Evolutionary conservation across 2,797 vertebrate species (phyloP).

Genomic region (Tolypeutes matacus): DNA sequence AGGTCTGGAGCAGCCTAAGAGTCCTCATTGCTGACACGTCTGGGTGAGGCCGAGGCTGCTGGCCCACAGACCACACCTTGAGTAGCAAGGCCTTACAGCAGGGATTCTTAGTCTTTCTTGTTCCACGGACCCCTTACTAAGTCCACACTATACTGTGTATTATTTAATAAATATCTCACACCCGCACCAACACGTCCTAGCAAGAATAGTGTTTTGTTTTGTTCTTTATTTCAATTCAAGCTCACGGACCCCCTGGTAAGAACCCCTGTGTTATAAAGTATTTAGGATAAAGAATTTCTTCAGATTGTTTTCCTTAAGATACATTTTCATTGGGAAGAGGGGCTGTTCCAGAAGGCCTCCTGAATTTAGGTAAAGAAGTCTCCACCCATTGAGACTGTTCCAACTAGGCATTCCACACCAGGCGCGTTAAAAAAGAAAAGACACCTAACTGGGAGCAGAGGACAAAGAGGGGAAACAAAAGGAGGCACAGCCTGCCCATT

Average conservation of each 20-base stretch:
- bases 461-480: not conserved
- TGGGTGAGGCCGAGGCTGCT: not conserved
- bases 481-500: not conserved
- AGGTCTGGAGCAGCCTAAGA: not conserved
- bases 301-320: not conserved
- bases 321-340: not conserved
- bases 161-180: too few species aligned
- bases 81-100: not conserved
- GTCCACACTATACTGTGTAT: too few species aligned
- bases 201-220: too few species aligned
- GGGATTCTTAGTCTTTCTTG: too few species aligned
- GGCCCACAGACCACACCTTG: not conserved
- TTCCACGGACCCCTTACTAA: too few species aligned
- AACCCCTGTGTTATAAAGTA: not conserved
- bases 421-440: not conserved
- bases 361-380: slow-evolving; percentile 36
- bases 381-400: not conserved
- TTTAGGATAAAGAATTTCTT: not conserved
- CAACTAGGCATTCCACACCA: not conserved
- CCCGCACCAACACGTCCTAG: too few species aligned
- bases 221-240: too few species aligned
- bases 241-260: too few species aligned
- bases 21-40: slow-evolving; percentile 4
- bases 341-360: not conserved
- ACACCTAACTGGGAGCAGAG: not conserved